Evolutionary conservation across 1,140 invertebrate species (phyloP), one percentile per base, ranked within the genome.

Genomic region (Meloidogyne chitwoodi): DNA sequence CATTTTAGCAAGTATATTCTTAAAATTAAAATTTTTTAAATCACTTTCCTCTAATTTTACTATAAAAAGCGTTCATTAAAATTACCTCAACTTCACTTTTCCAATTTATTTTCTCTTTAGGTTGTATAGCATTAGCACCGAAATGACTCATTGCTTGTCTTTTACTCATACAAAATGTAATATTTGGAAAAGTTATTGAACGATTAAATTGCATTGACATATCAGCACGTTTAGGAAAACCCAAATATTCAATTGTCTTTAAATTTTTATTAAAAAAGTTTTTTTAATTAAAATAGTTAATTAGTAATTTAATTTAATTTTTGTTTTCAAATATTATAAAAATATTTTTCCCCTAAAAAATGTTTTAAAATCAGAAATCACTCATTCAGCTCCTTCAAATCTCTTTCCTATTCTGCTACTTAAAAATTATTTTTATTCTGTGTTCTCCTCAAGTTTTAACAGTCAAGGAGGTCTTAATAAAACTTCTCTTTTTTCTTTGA

Each of bases 111-210:
- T 34, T 56, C 12, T 74, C 24, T 24, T 75, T 24, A 27, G 38
- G 38, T 41, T 16, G 41, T 11, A 22, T 41, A 26, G 48, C 74
- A 26, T 74, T 66, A 11, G 29, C 27, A 26, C 80, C 56, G 63
- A 81, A 82, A 38, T 81, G 80, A 24, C 80, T 79, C 72, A 66
- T 76, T 22, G 80, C 80, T 29, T 81, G 77, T n/a, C 77, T 34
- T 38, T 66, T 81, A 19, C 66, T 66, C 80, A 81, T 81, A 64
- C 77, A 78, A 66, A 78, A 78, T 16, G 77, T 78, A n/a, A 78
- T 34, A n/a, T 78, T 79, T 38, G 77, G 77, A 22, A 70, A 79
- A 16, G 41, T 80, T 27, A 78, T 70, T 26, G 77, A 81, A 12
- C 68, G 12, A 44, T 78, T 78, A 27, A 78, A 78, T n/a, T 64